Percentiles rank a stretch among this genome's conserved stretches.
phyloP scores from a whole-genome alignment of 2,113 vertebrate genomes.

The Callorhinus ursinus region DNA sequence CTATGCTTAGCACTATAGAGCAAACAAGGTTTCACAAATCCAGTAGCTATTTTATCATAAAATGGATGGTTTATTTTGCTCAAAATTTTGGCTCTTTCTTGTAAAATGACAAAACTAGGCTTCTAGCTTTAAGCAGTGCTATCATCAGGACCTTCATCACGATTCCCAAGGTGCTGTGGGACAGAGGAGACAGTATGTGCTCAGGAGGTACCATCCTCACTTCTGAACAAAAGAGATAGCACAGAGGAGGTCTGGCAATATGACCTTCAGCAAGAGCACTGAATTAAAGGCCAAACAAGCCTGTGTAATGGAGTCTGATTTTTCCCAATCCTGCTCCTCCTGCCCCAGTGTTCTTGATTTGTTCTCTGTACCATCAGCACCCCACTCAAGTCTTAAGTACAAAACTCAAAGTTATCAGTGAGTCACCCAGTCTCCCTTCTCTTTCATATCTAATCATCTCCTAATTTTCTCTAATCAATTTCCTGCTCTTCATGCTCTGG shows the following conservation, averaged over 20 bases:
- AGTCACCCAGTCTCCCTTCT: not conserved
- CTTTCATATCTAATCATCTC: not conserved
- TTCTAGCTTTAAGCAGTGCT: not conserved
- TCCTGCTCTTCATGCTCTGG: too few relatives aligned
- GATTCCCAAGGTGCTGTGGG: not conserved
- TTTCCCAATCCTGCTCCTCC: not conserved
- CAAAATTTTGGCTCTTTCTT: not conserved
- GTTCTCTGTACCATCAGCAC: not conserved
- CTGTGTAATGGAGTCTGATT: not conserved
- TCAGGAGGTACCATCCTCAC: not conserved
- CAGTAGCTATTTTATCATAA: not conserved
- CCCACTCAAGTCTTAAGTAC: not conserved
- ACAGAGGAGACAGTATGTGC: not conserved
- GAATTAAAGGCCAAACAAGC: not conserved
- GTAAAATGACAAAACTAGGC: not conserved
- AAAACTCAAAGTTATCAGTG: not conserved
- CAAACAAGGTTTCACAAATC: not conserved
- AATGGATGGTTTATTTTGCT: not conserved
- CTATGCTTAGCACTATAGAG: not conserved
- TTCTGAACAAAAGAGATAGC: not conserved
- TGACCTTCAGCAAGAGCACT: not conserved
- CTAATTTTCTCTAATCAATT: not conserved
- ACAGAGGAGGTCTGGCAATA: not conserved
- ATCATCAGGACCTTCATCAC: not conserved
- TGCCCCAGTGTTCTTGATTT: not conserved